Evolutionary conservation across 2,113 vertebrate species (phyloP).

Genomic region (Cottus gobio): DNA sequence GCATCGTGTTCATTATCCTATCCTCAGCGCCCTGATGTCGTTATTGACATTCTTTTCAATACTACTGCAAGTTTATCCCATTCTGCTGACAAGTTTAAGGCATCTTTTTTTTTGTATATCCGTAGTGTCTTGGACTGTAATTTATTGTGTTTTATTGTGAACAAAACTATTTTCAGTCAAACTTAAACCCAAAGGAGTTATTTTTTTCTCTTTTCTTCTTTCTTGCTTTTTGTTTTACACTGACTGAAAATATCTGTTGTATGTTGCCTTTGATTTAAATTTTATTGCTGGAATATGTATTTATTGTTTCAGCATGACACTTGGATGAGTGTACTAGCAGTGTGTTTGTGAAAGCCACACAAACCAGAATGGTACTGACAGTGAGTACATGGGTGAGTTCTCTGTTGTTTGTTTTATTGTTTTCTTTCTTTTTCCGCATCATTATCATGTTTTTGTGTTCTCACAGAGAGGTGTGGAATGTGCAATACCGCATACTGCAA

Average conservation of each 20-base stretch:
- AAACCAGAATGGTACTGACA: constrained; percentile 58
- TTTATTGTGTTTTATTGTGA: constrained; percentile 72
- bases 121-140: constrained; percentile 70
- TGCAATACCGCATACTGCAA: constrained; percentile 86
- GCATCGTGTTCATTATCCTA: constrained; percentile 57
- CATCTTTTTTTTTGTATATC: constrained; percentile 54
- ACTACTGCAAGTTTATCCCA: constrained; percentile 66
- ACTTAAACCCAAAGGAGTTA: constrained; percentile 79
- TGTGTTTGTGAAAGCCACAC: constrained; percentile 66
- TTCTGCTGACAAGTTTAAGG: constrained; percentile 70
- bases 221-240: constrained; percentile 72
- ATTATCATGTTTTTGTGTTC: constrained; percentile 60
- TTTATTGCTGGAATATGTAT: constrained; percentile 74
- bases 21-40: constrained; percentile 58
- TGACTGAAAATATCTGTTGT: constrained; percentile 75
- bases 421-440: constrained; percentile 33
- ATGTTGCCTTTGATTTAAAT: constrained; percentile 81
- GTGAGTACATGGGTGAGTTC: constrained; percentile 37
- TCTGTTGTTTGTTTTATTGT: constrained; percentile 35
- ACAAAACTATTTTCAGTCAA: constrained; percentile 75
- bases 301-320: constrained; percentile 66
- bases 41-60: constrained; percentile 51
- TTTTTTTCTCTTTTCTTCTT: constrained; percentile 59
- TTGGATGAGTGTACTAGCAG: constrained; percentile 58
- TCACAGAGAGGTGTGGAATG: constrained; percentile 78